phyloP scores from a whole-genome alignment of 2,888 invertebrate species.

The Drosophila imparisetae region DNA sequence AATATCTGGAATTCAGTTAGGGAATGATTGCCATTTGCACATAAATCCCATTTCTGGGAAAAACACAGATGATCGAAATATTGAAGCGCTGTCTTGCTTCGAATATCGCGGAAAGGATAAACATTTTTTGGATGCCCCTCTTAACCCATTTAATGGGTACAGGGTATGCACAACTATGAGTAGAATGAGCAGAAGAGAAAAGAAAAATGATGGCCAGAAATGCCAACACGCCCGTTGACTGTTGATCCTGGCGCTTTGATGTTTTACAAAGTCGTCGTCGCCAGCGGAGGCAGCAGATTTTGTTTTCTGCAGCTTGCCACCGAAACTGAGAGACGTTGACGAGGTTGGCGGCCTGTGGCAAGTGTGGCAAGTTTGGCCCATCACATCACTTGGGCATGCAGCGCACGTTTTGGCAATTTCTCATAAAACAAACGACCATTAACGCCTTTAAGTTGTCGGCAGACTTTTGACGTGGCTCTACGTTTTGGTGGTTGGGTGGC shows the following conservation, averaged over 20 bases:
- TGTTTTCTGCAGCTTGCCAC: constrained; percentile 52
- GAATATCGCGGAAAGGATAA: background rate
- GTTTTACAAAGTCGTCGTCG: constrained; percentile 62
- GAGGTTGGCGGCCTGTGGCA: constrained; percentile 29
- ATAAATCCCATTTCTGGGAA: background rate
- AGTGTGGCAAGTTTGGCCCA: constrained; percentile 27
- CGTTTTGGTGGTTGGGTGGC: constrained; percentile 1
- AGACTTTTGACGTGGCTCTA: constrained; percentile 64
- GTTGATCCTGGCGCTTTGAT: constrained; percentile 82
- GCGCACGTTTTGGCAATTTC: constrained; percentile 84
- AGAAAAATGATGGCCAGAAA: constrained; percentile 12
- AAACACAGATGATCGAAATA: background rate
- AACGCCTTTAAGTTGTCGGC: constrained; percentile 82
- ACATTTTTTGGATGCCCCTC: background rate
- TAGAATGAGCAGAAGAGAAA: background rate
- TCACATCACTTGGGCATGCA: constrained; percentile 65
- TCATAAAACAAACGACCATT: constrained; percentile 85
- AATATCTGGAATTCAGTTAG: background rate
- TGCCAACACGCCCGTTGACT: constrained; percentile 73
- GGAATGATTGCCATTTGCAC: background rate
- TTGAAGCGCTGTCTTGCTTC: background rate
- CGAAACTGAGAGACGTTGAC: constrained; percentile 43
- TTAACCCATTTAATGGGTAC: background rate
- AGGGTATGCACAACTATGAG: constrained; percentile 12
- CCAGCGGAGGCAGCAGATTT: constrained; percentile 33